Evolutionary conservation across 2,113 vertebrate species (phyloP), one percentile per base, ranked within the genome.

Genomic region (Callipepla squamata): DNA sequence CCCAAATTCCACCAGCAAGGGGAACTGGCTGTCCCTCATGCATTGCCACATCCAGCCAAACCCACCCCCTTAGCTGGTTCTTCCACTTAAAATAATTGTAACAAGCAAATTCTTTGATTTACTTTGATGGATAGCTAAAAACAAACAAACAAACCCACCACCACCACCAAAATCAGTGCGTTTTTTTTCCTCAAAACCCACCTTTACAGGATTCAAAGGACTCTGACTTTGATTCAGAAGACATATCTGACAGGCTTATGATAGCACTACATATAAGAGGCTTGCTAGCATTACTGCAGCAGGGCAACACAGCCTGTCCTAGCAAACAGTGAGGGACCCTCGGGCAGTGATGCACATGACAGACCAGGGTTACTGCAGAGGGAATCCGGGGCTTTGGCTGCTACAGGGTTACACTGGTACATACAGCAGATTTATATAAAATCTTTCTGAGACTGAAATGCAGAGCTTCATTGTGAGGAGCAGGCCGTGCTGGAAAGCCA

Each of bases 401-500:
- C 32, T 75, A 30, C 3, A 1, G 25, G 13, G 13, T 32, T 15
- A 18, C 23, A 58, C 32, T 51, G 45, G 47, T 9, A 58, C 73
- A 38, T 80, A 28, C 26, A 92, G 72, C 28, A 57, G 2, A 57
- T 89, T 72, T 42, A 67, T 78, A 53, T 62, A 61, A 84, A 89
- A 79, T 66, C 70, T 44, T 85, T 25, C 28, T 6, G 8, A 44
- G 50, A 58, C 32, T 50, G 20, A 32, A 92, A 7, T 4, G 15
- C 7, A 62, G 14, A 87, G 50, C 59, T 68, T 34, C 0, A 10
- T 63, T 73, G 65, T 58, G 36, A 85, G 62, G 28, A 82, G 7
- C 21, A 62, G 40, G 58, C 53, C 61, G 70, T 75, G 51, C 30
- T 76, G 86, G 67, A 88, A 86, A 87, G 53, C 44, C 58, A 89